A percentile compares a stretch with the other conserved stretches of the same genome.
These are phyloP conservation scores for Chouioia cunea DNA, from an alignment of 2,888 invertebrate species.

Conservation along the genomic window DNA sequence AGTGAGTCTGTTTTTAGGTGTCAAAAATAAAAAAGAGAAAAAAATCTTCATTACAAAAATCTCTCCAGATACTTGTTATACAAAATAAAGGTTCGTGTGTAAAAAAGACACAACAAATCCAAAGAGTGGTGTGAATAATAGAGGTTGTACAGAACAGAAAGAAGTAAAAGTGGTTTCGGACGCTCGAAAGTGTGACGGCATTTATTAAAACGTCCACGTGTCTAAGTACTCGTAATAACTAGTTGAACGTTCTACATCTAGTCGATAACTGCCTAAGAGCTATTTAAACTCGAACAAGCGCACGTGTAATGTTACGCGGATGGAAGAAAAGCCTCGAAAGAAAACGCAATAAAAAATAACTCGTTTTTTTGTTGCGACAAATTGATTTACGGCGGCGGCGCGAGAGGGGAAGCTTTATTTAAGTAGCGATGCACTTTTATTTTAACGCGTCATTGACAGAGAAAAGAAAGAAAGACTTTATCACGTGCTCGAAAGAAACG, in stretches of 20 bases:
- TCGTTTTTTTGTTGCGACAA: background rate
- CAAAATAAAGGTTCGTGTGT: constrained; percentile 29
- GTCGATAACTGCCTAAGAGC: constrained; percentile 34
- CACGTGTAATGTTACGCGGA: constrained; percentile 15
- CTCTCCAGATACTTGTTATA: constrained; percentile 37
- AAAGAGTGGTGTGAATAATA: constrained; percentile 1
- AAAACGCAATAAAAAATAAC: background rate
- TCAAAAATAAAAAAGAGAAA: constrained; percentile 38
- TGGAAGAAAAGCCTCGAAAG: constrained; percentile 29
- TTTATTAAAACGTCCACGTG: constrained; percentile 30
- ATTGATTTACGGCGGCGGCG: too few species aligned
- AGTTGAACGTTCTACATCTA: constrained; percentile 17
- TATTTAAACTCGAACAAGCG: constrained; percentile 1
- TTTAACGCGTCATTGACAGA: too few species aligned
- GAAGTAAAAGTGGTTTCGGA: constrained; percentile 48
- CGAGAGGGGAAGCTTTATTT: too few species aligned
- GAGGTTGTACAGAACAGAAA: constrained; percentile 1
- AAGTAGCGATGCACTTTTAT: too few species aligned
- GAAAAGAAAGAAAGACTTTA: too few species aligned
- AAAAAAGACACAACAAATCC: constrained; percentile 23
- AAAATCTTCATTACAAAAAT: constrained; percentile 33
- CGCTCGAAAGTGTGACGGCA: constrained; percentile 48
- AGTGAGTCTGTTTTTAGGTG: constrained; percentile 44
- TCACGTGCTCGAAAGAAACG: background rate
- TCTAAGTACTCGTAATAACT: constrained; percentile 30